Evolutionary conservation across 53 echinoderm and acorn worm species (phyloP).

Genomic region (Crossaster papposus): DNA sequence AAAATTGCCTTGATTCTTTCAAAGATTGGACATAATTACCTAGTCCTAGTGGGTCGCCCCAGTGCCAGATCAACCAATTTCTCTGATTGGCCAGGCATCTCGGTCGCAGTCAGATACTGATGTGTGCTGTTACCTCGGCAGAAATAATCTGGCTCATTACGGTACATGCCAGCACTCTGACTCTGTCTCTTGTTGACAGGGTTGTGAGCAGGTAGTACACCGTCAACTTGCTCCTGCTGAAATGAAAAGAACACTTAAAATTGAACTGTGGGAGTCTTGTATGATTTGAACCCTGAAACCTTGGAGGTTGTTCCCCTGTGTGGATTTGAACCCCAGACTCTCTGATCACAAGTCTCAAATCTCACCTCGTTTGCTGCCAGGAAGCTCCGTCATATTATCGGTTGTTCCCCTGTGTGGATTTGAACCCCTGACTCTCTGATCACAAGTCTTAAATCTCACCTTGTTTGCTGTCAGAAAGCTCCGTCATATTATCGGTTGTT

Average conservation of each 20-base stretch:
- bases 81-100: slow-evolving; percentile 87
- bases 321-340: not conserved
- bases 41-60: slow-evolving; percentile 93
- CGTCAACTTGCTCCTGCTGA: slow-evolving; percentile 85
- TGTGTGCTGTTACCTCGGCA: slow-evolving; percentile 83
- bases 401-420: slow-evolving; percentile 84
- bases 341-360: not conserved
- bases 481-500: slow-evolving; percentile 88
- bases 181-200: slow-evolving; percentile 46
- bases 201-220: slow-evolving; percentile 69
- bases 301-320: slow-evolving; percentile 94
- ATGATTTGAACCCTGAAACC: no score
- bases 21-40: slow-evolving; percentile 49
- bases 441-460: slow-evolving; percentile 46
- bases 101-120: slow-evolving; percentile 95
- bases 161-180: slow-evolving; percentile 53
- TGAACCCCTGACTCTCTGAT: no score
- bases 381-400: slow-evolving; percentile 84
- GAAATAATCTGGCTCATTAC: slow-evolving; percentile 55
- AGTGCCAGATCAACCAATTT: slow-evolving; percentile 79
- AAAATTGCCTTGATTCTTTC: not conserved
- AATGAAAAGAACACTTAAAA: not conserved
- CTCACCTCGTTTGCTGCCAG: slow-evolving; percentile 81
- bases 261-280: no score
- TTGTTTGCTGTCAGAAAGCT: slow-evolving; percentile 81